phyloP scores from a whole-genome alignment of 2,797 vertebrate species.

The Eutrigla gurnardus region DNA sequence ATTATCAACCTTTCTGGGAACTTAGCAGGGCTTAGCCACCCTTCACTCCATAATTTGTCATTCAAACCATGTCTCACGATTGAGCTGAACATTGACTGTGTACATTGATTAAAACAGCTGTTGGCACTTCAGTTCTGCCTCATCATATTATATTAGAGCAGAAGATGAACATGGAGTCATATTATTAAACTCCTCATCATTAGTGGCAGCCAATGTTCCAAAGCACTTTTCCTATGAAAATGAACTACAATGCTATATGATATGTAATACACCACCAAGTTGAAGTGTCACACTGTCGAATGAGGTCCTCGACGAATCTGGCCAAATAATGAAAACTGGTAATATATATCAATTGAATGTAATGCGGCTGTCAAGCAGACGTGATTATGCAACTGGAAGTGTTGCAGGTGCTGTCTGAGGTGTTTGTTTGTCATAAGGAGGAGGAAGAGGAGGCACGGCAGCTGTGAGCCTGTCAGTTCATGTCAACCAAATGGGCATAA shows the following conservation, averaged over 20 bases:
- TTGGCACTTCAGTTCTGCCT: neutral
- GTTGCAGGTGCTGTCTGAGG: slow-evolving; percentile 46
- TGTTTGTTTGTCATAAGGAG: slow-evolving; percentile 44
- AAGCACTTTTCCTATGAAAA: neutral
- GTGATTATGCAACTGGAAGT: slow-evolving; percentile 45
- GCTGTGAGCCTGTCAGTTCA: slow-evolving; percentile 43
- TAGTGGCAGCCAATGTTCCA: neutral
- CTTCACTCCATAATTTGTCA: too few species aligned
- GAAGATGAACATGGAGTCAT: neutral
- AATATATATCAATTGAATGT: slow-evolving; percentile 34
- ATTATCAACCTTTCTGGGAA: too few species aligned
- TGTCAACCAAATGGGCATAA: slow-evolving; percentile 33
- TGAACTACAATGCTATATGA: neutral
- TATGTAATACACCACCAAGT: neutral
- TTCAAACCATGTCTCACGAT: too few species aligned
- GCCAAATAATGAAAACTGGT: neutral
- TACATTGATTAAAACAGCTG: neutral
- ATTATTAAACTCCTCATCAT: neutral
- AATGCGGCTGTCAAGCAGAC: slow-evolving; percentile 29
- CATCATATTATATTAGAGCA: neutral
- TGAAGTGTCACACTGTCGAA: neutral
- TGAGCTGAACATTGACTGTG: neutral
- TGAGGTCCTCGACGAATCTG: neutral
- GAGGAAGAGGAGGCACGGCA: slow-evolving; percentile 48
- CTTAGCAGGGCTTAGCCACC: too few species aligned